Conservation (phyloP, 2,113 vertebrate genomes). For the Hucho hucho region DNA sequence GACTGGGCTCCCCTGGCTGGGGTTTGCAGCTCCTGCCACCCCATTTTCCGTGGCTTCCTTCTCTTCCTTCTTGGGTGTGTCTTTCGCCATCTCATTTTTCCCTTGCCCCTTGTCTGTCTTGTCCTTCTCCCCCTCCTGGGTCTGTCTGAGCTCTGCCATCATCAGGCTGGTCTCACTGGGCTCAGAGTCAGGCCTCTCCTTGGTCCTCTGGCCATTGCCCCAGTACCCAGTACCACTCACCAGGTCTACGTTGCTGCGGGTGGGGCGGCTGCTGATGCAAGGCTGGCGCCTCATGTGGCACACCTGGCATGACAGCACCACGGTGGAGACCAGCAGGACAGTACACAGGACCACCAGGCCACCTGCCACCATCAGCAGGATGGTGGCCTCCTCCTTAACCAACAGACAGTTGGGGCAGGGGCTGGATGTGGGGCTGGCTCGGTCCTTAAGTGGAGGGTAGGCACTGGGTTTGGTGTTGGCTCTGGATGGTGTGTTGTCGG, state of each 20-base stretch:
- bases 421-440: fast-evolving
- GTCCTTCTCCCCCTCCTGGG: not conserved
- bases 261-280: not conserved
- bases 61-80: not conserved
- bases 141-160: conserved; percentile 12
- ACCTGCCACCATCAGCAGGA: not conserved
- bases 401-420: not conserved
- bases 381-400: fast-evolving
- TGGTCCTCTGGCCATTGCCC: not conserved
- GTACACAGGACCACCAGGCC: conserved; percentile 3
- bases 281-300: not conserved
- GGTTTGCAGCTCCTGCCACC: not conserved
- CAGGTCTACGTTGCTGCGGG: not conserved
- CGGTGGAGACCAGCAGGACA: conserved; percentile 14
- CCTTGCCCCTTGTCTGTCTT: not conserved
- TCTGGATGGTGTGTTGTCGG: not conserved
- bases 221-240: not conserved
- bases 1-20: not conserved
- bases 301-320: conserved; percentile 11
- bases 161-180: not conserved
- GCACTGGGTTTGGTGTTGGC: not conserved
- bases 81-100: not conserved
- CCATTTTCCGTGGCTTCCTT: not conserved
- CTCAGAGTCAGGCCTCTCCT: not conserved
- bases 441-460: too few species aligned